Evolutionary conservation across 1,140 invertebrate species (phyloP).

Genomic region (Drosophila ficusphila): DNA sequence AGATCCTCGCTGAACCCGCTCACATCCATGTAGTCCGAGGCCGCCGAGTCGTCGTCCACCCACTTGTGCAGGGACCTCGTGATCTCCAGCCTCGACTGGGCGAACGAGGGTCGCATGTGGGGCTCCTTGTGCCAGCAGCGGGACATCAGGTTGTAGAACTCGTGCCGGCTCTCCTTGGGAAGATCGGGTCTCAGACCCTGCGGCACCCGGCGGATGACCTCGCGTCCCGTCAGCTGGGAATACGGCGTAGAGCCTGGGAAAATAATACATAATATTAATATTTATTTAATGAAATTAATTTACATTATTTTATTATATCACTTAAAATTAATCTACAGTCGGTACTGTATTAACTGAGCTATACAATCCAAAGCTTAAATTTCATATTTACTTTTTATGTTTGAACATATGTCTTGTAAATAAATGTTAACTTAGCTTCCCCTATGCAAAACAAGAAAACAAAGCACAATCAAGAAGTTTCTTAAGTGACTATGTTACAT

Average conservation of each 20-base stretch:
- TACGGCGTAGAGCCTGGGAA: slow-evolving; percentile 91
- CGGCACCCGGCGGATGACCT: slow-evolving; percentile 90
- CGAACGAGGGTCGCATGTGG: slow-evolving; percentile 89
- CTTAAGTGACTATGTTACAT: too few species aligned
- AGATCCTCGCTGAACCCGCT: slow-evolving; percentile 90
- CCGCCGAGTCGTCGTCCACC: slow-evolving; percentile 88
- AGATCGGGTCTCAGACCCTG: slow-evolving; percentile 90
- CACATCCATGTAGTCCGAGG: slow-evolving; percentile 90
- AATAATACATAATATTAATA: not conserved
- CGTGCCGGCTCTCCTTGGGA: slow-evolving; percentile 90
- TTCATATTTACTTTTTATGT: too few species aligned
- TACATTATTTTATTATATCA: too few species aligned
- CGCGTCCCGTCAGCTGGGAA: slow-evolving; percentile 90
- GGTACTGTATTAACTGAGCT: too few species aligned
- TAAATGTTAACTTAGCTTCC: too few species aligned
- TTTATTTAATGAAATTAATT: too few species aligned
- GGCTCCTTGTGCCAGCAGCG: slow-evolving; percentile 91
- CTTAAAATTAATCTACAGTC: too few species aligned
- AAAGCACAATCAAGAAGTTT: not conserved
- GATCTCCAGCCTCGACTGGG: slow-evolving; percentile 88
- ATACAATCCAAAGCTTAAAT: not conserved
- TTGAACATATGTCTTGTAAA: too few species aligned
- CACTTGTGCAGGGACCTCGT: slow-evolving; percentile 84
- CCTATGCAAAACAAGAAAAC: not conserved
- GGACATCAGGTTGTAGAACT: slow-evolving; percentile 90